Base-by-base conservation (phyloP, 2,113 vertebrate genomes). In the Ophiodon elongatus region DNA sequence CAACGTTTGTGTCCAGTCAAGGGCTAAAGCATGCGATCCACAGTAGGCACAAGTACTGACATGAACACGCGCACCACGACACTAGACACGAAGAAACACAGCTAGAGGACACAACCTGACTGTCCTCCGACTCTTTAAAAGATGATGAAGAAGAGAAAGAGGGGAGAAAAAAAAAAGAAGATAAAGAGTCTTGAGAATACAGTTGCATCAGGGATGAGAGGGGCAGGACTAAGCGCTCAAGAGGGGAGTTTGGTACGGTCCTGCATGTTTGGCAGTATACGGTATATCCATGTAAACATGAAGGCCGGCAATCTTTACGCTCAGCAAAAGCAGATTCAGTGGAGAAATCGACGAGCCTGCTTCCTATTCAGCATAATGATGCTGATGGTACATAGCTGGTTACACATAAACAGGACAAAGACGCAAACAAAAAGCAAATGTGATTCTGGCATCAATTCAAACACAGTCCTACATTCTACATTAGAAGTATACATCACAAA, bases 11-110 rank as follows among this genome's bases (percentile, higher is more conserved):
- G 95, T 95, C 94, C 94, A 90, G 93, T 94, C 93, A 94, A 94
- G 94, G 94, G 94, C 94, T 95, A 95, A 95, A 96, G 95, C 95
- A 96, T 96, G 95, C 95, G 94, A 95, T 96, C 93, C 95, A 96
- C 95, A 95, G 92, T 95, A 95, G 94, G 94, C 93, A 96, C 95
- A 93, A 95, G 89, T 93, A 96, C 95, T 92, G 95, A 96, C 95
- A 95, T 94, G 93, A 95, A 95, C 94, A 95, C 94, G 78, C 94
- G 92, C 93, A 96, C 94, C 92, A 96, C 93, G 67, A 94, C 93
- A 95, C 93, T 87, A 95, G 93, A 96, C 93, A 90, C 89, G 91
- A 91, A 94, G 92, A 93, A 95, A 95, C 92, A 93, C 88, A 89
- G 91, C 91, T 85, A 82, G 92, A 94, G 93, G 94, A 92, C 89